phyloP scores from a whole-genome alignment of 2,113 vertebrate species.

The Anser brachyrhynchus region DNA sequence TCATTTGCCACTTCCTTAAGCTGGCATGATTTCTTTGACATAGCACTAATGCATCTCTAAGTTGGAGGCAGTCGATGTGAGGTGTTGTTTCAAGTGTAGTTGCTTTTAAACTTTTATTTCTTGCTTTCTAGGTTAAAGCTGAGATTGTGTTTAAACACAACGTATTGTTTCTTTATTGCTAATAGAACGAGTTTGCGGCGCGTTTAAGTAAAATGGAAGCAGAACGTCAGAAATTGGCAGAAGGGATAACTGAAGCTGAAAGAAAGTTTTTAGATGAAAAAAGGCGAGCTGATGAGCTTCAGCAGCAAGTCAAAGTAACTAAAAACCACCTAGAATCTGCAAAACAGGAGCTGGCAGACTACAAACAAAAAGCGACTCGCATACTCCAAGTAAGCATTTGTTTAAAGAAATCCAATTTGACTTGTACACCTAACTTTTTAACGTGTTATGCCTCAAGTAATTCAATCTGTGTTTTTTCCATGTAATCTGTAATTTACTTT shows the following conservation, averaged over 20 bases:
- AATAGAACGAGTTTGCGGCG: constrained; percentile 84
- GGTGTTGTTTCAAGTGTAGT: not conserved
- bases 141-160: constrained; percentile 33
- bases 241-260: constrained; percentile 85
- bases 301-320: constrained; percentile 85
- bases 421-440: not conserved
- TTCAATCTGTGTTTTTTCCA: not conserved
- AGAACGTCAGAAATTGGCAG: constrained; percentile 90
- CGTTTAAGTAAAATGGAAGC: constrained; percentile 87
- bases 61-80: not conserved
- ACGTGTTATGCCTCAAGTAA: not conserved
- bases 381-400: constrained; percentile 88
- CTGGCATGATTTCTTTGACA: not conserved
- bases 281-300: constrained; percentile 83
- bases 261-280: constrained; percentile 87
- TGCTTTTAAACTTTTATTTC: constrained; percentile 35
- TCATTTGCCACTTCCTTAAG: not conserved
- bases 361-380: constrained; percentile 96
- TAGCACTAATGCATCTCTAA: not conserved
- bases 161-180: constrained; percentile 36
- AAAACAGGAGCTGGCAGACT: constrained; percentile 91
- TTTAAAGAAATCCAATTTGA: not conserved
- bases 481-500: not conserved
- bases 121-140: constrained; percentile 4
- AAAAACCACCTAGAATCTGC: constrained; percentile 82